Evolutionary conservation across 2,113 vertebrate genomes (phyloP), one percentile per base, ranked within the genome.

Genomic region (Corynorhinus townsendii): DNA sequence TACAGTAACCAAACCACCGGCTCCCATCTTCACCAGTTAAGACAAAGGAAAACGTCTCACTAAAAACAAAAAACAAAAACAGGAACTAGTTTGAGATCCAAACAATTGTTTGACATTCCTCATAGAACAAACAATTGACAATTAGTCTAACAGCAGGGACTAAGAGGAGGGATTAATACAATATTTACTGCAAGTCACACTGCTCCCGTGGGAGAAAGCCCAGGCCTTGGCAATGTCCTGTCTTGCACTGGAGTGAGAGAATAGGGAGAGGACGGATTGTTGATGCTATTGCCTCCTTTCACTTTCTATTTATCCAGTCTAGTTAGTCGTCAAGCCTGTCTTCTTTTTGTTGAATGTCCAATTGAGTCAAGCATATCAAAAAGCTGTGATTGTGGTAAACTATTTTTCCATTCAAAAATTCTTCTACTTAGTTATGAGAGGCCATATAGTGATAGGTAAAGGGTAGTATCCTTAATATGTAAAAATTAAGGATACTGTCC

Each of bases 1-100:
- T 99, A 98, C 99, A 99, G 97, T 99, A 99, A 93, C 99, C 99
- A 97, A 99, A 99, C 99, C 99, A 99, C 93, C 99, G 99, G 97
- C 99, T 99, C 90, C 99, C 99, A 33, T 99, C 99, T 97, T 99
- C 99, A 49, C 99, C 99, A 16, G 99, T 99, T 97, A 99, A 97
- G 88, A 99, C 99, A 24, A 99, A 99, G 73, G 99, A 99, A 97
- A 99, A 99, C 0, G 99, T 99, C 98, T 99, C 99, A 95, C 99
- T 99, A 98, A 15, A 97, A 96, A 93, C 15, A 40, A 95, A 68
- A 16, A 17, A n/a, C 66, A 69, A 68, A 76, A 43, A 64, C 0
- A 96, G 96, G n/a, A 90, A 72, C 95, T 15, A 97, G 84, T 49
- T 20, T 62, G 49, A 91, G 81, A 89, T 82, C n/a, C 26, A 85